phyloP scores from a whole-genome alignment of 2,888 invertebrate species.

The Ochlodes sylvanus region DNA sequence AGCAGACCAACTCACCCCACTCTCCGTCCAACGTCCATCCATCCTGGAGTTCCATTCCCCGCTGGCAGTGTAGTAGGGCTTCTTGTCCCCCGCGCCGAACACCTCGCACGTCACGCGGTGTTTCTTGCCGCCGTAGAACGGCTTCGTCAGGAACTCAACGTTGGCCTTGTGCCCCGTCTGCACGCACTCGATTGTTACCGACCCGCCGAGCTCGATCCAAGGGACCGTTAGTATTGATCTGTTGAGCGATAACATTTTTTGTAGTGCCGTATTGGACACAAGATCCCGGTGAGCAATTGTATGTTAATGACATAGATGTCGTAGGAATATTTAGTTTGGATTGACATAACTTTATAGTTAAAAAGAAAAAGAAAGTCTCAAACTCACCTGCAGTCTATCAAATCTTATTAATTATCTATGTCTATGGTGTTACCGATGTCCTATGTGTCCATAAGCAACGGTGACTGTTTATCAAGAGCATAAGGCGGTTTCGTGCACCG shows the following conservation, averaged over 20 bases:
- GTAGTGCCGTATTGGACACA: too few species aligned
- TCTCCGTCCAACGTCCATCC: slow-evolving; percentile 94
- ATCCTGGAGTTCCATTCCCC: slow-evolving; percentile 99
- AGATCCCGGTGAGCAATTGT: too few species aligned
- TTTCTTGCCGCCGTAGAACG: slow-evolving; percentile 98
- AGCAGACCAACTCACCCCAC: slow-evolving; percentile 73
- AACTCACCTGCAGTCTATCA: too few species aligned
- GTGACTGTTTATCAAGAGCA: too few species aligned
- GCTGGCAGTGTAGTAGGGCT: slow-evolving; percentile 93
- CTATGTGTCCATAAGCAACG: too few species aligned
- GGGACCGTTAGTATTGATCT: slow-evolving; percentile 98
- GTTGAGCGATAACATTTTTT: slow-evolving; percentile 27
- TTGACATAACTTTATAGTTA: too few species aligned
- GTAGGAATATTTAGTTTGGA: too few species aligned
- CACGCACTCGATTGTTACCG: slow-evolving; percentile 94
- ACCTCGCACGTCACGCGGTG: slow-evolving; percentile 95
- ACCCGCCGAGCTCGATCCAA: slow-evolving; percentile 99
- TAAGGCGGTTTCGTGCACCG: too few species aligned
- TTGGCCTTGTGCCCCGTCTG: slow-evolving; percentile 97
- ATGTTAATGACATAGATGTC: too few species aligned
- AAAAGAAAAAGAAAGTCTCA: too few species aligned
- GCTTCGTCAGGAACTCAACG: slow-evolving; percentile 98
- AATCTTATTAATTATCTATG: too few species aligned
- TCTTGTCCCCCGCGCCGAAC: slow-evolving; percentile 92
- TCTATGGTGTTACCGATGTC: too few species aligned